Evolutionary conservation across 2,888 invertebrate genomes (phyloP).

Genomic region (Ophonus ardosiacus): DNA sequence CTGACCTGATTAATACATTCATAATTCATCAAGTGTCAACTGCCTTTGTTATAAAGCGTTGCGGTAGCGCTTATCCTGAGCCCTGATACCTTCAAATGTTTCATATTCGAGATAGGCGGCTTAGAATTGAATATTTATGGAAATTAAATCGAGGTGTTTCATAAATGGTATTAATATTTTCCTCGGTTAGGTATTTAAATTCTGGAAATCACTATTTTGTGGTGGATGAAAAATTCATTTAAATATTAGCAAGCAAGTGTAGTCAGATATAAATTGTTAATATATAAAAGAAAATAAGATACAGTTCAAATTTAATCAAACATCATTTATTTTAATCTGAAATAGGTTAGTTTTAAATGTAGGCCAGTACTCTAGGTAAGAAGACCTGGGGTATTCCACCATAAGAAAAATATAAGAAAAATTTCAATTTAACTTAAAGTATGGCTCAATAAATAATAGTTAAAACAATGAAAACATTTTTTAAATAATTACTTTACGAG

Average conservation of each 20-base stretch:
- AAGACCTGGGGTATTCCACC: too few species aligned
- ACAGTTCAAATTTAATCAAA: too few species aligned
- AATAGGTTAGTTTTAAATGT: too few species aligned
- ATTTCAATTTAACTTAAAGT: too few species aligned
- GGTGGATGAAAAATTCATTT: neutral
- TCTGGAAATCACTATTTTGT: neutral
- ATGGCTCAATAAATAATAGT: too few species aligned
- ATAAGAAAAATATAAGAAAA: too few species aligned
- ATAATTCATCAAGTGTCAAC: constrained; percentile 43
- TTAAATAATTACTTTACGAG: too few species aligned
- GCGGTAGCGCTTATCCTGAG: neutral
- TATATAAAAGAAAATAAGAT: too few species aligned
- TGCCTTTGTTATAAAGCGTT: constrained; percentile 6
- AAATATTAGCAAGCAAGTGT: neutral
- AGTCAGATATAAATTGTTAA: too few species aligned
- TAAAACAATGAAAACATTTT: too few species aligned
- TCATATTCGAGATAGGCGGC: neutral
- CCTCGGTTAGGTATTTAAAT: neutral
- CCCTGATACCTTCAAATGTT: constrained; percentile 8
- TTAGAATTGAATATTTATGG: constrained; percentile 15
- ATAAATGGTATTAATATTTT: neutral
- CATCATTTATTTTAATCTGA: too few species aligned
- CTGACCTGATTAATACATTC: constrained; percentile 42
- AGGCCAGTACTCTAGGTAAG: too few species aligned
- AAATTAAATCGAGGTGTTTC: neutral